A percentile compares a stretch with the other conserved stretches of the same genome.
Conservation (phyloP, 1,140 invertebrate genomes). For the Drosophila virilis region DNA sequence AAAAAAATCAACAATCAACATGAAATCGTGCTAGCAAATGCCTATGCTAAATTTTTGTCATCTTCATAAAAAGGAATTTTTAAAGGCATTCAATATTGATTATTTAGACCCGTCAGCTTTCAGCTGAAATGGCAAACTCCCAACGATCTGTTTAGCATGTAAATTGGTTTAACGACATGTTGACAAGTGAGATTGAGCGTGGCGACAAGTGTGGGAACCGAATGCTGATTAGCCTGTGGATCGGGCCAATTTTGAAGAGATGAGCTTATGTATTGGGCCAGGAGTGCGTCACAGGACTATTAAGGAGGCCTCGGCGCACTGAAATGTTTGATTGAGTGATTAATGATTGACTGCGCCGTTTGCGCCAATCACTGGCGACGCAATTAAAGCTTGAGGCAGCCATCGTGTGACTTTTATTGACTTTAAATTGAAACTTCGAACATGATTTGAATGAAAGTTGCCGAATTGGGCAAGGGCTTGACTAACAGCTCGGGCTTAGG, state of each 20-base stretch:
- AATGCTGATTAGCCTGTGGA: slow-evolving; percentile 58
- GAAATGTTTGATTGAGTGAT: slow-evolving; percentile 78
- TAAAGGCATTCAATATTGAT: neutral
- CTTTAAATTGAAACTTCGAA: slow-evolving; percentile 62
- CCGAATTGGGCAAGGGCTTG: slow-evolving; percentile 53
- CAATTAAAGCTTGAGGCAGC: slow-evolving; percentile 60
- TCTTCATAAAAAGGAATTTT: neutral
- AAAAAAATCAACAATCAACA: no score
- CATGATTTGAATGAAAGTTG: slow-evolving; percentile 53
- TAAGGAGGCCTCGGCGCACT: slow-evolving; percentile 37
- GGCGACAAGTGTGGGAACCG: slow-evolving; percentile 44
- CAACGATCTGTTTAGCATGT: slow-evolving; percentile 49
- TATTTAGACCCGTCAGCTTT: neutral
- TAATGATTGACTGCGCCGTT: slow-evolving; percentile 67
- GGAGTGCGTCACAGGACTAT: slow-evolving; percentile 51
- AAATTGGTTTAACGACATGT: slow-evolving; percentile 77
- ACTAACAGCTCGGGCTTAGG: neutral
- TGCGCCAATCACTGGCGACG: slow-evolving; percentile 35
- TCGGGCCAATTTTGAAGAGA: slow-evolving; percentile 32
- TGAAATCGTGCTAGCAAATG: no score
- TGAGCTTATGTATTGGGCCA: slow-evolving; percentile 17
- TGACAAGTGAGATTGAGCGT: slow-evolving; percentile 69
- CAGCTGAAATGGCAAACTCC: slow-evolving; percentile 17
- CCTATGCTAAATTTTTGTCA: no score
- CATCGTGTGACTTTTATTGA: slow-evolving; percentile 53